These are phyloP conservation scores for Darevskia mixta DNA, from an alignment of 2,797 vertebrate genomes.

Conservation along the genomic window DNA sequence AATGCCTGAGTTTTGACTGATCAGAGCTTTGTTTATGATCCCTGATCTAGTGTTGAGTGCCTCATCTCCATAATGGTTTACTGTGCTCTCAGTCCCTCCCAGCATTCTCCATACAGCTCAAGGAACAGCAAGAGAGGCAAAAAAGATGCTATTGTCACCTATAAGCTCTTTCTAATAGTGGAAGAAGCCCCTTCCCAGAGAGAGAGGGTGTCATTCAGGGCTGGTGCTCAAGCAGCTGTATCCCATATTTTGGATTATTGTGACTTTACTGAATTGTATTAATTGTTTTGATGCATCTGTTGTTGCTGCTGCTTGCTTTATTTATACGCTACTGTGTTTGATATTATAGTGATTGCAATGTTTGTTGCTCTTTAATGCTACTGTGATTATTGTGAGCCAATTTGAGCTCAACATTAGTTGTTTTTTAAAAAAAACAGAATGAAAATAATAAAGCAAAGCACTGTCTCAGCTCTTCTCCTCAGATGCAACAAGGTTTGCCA, in stretches of 20 bases:
- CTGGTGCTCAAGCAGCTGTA: no score
- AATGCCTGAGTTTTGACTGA: neutral
- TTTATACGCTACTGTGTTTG: no score
- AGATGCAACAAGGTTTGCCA: neutral
- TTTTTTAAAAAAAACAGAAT: no score
- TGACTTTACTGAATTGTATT: no score
- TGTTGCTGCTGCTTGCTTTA: no score
- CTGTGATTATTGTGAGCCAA: neutral
- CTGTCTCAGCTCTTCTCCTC: neutral
- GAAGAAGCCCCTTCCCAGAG: no score
- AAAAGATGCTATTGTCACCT: neutral
- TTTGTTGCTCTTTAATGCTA: no score
- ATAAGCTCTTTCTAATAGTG: neutral
- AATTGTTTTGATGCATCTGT: no score
- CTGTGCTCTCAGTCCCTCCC: conserved; percentile 5
- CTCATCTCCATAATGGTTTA: conserved; percentile 9
- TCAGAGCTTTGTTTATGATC: neutral
- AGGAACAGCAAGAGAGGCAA: conserved; percentile 16
- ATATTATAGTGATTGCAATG: no score
- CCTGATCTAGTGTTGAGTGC: neutral
- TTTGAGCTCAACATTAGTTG: neutral
- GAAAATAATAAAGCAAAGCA: neutral
- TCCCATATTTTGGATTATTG: no score
- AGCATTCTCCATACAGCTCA: neutral
- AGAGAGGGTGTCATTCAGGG: no score